phyloP scores from a whole-genome alignment of 1,140 invertebrate species.

The Ganaspis sp. region DNA sequence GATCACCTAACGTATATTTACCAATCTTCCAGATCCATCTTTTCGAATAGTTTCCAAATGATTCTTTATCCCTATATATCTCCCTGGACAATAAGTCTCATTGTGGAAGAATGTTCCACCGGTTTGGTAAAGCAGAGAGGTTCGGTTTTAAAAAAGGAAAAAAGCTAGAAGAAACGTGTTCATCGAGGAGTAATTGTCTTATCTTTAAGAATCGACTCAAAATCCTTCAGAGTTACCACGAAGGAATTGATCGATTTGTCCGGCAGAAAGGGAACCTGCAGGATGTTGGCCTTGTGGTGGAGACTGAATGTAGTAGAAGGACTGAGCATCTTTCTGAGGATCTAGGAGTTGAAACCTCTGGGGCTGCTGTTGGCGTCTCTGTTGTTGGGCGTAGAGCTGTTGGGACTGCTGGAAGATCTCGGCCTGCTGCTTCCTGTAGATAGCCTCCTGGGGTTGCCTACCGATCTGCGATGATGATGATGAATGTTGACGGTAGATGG shows the following conservation, averaged over 20 bases:
- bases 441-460: conserved; percentile 78
- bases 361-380: conserved; percentile 79
- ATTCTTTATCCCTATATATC: too few species aligned
- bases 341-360: conserved; percentile 73
- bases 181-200: not conserved
- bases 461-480: conserved; percentile 59
- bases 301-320: conserved; percentile 80
- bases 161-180: not conserved
- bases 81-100: too few species aligned
- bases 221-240: conserved; percentile 83
- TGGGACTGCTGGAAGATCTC: conserved; percentile 83
- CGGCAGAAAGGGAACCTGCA: conserved; percentile 73
- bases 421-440: conserved; percentile 84
- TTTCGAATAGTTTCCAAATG: too few species aligned
- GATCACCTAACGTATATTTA: too few species aligned
- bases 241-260: conserved; percentile 89
- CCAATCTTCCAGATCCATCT: too few species aligned
- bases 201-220: conserved; percentile 63
- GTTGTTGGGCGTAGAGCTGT: conserved; percentile 84
- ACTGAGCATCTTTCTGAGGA: conserved; percentile 71
- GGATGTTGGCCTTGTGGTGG: conserved; percentile 50
- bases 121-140: not conserved
- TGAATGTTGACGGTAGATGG: conserved; percentile 68
- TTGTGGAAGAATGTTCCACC: too few species aligned
- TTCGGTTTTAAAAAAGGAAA: not conserved